These are phyloP conservation scores for Philaenus spumarius DNA, from an alignment of 1,140 invertebrate genomes.

Conservation along the genomic window DNA sequence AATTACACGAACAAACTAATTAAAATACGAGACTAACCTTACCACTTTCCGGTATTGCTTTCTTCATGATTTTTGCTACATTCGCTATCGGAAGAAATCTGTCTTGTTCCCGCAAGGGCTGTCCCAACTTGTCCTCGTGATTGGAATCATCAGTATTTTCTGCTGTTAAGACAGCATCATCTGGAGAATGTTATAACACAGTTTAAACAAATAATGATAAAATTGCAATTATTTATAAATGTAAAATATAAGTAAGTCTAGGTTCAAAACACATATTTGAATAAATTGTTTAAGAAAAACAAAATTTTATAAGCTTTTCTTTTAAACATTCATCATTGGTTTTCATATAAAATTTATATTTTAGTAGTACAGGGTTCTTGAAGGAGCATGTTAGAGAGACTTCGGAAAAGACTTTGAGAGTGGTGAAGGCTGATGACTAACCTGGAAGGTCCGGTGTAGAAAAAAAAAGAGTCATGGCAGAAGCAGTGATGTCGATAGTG, in stretches of 20 bases:
- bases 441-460: too few species aligned
- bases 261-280: neutral
- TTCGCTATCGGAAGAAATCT: conserved; percentile 97
- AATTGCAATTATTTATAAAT: neutral
- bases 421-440: too few species aligned
- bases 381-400: too few species aligned
- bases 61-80: conserved; percentile 99
- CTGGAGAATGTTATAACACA: too few species aligned
- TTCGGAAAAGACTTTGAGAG: too few species aligned
- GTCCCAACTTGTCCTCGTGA: conserved; percentile 44
- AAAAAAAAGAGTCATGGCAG: too few species aligned
- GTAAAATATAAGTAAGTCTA: neutral
- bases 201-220: too few species aligned
- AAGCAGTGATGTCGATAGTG: too few species aligned
- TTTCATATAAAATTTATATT: neutral
- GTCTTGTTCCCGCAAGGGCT: conserved; percentile 79
- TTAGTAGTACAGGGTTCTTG: neutral
- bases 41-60: conserved; percentile 90
- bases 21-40: conserved; percentile 57
- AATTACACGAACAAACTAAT: conserved; percentile 2
- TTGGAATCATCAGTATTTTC: conserved; percentile 69
- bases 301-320: neutral
- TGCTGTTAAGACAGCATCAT: conserved; percentile 30
- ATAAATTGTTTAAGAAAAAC: neutral
- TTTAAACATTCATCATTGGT: neutral